phyloP scores from a whole-genome alignment of 2,113 vertebrate species.

The Cyphomyrus discorhynchus region DNA sequence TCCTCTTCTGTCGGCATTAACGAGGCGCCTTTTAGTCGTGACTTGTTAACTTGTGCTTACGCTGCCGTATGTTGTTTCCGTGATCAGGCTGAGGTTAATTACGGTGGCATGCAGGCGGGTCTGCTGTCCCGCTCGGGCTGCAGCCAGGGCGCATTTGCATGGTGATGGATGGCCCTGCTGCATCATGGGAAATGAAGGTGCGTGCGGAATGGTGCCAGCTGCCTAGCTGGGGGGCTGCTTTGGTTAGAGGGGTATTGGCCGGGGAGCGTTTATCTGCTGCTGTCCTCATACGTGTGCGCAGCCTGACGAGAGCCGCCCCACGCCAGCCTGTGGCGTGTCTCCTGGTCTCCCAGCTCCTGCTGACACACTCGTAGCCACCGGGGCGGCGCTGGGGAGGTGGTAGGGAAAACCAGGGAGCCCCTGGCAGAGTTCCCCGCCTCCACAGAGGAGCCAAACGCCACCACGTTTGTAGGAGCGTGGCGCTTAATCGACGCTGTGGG shows the following conservation, averaged over 20 bases:
- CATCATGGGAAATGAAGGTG: slow-evolving; percentile 27
- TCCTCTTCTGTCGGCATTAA: background rate
- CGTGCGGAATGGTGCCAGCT: background rate
- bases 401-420: background rate
- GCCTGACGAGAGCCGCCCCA: background rate
- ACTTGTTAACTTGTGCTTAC: background rate
- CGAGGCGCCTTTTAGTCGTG: background rate
- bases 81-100: background rate
- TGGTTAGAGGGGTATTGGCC: background rate
- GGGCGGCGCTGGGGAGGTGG: background rate
- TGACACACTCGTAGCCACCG: background rate
- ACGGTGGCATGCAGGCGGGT: slow-evolving; percentile 30
- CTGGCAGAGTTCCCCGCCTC: background rate
- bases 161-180: slow-evolving; percentile 32
- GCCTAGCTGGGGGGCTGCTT: background rate
- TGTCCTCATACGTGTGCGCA: background rate
- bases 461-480: background rate
- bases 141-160: slow-evolving; percentile 15
- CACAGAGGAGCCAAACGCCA: background rate
- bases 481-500: background rate
- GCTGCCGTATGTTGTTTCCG: background rate
- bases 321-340: background rate
- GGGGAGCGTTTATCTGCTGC: background rate
- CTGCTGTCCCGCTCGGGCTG: background rate
- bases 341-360: background rate